Base-by-base conservation (phyloP, 2,888 invertebrate genomes). In the Erebia palarica region DNA sequence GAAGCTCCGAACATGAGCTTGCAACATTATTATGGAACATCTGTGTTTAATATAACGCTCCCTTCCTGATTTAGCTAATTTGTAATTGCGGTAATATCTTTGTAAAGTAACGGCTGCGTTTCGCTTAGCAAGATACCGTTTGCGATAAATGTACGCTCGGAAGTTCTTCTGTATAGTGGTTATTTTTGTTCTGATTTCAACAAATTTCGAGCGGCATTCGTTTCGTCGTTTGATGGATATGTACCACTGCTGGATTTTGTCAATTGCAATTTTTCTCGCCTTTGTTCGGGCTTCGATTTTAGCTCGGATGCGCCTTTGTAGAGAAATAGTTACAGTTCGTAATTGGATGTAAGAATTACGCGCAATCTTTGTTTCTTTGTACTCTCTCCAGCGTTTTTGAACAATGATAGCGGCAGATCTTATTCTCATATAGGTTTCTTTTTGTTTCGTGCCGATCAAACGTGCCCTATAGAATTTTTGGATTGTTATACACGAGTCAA, bases 231-330 rank as follows among this genome's bases (percentile, higher is more conserved):
- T 81, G 14, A 78, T 73, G 65, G 84, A 86, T 71, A 80, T 83
- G 77, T 87, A 94, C 86, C 91, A 89, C 3, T 71, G 81, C 77
- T 94, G 94, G 73, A 94, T 87, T 81, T 81, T 87, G 1, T 64
- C 75, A 1, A 85, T 86, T 0, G 90, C 86, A 69, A 36, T 42
- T 58, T 58, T 77, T 66, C 76, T 78, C 65, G 80, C 36, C 78
- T 59, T 70, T 59, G 73, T 74, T 3, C 82, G 82, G 21, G 79
- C 77, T 13, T 78, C 68, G 75, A 82, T 82, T 67, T 82, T 86
- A 1, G 78, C 82, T 77, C 90, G 84, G 76, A 86, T 88, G 58
- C 80, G 82, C 55, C 84, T 85, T 78, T 94, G 94, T 14, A 93
- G 78, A 2, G 79, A 75, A 27, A 90, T 76, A 0, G 82, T 81